A percentile compares a stretch with the other conserved stretches of the same genome.
Evolutionary conservation across 2,113 vertebrate genomes (phyloP).

Genomic region (Myiagra hebetior): DNA sequence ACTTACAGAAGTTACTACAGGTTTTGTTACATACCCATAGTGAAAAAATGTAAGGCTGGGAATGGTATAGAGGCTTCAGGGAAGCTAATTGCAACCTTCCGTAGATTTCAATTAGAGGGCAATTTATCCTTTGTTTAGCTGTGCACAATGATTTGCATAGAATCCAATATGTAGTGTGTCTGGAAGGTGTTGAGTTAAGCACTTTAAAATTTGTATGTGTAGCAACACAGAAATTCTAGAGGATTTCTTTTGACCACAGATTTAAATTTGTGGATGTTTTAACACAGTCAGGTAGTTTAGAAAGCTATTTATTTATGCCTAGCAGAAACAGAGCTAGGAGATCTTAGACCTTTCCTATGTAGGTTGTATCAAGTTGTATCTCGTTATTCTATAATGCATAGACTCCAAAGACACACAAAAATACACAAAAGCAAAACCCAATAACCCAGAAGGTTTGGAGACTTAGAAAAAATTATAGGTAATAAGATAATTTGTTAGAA

Average conservation of each 20-base stretch:
- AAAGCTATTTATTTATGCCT: not conserved
- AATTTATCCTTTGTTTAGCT: not conserved
- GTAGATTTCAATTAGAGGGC: not conserved
- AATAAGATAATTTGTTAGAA: slow-evolving; percentile 25
- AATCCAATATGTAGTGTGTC: not conserved
- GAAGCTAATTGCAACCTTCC: not conserved
- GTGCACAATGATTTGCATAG: not conserved
- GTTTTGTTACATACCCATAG: not conserved
- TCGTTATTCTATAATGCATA: accelerated
- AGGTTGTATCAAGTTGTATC: not conserved
- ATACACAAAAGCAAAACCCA: not conserved
- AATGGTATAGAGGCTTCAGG: not conserved
- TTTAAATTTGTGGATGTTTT: not conserved
- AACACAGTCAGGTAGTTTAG: not conserved
- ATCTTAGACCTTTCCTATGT: not conserved
- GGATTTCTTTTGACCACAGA: not conserved
- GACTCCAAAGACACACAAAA: not conserved
- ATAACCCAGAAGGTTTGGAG: not conserved
- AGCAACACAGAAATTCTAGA: not conserved
- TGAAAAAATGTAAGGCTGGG: not conserved
- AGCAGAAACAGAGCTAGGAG: not conserved
- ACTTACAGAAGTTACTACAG: not conserved
- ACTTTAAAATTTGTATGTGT: not conserved
- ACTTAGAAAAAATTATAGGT: not conserved
- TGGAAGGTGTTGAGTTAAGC: not conserved